Conservation (phyloP, 2,888 invertebrate species). For the Pomacea canaliculata region DNA sequence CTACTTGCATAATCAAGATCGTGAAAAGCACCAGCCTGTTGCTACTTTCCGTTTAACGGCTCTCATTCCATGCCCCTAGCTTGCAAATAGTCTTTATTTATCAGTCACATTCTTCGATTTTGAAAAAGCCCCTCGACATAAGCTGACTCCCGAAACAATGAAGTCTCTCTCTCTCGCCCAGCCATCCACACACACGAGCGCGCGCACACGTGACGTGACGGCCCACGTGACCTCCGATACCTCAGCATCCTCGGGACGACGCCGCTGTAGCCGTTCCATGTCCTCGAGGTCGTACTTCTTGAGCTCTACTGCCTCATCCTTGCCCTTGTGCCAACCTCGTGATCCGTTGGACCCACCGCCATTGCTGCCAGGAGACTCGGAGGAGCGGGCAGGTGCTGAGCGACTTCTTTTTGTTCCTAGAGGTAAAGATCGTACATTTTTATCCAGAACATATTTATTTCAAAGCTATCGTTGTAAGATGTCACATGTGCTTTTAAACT, state of each 20-base stretch:
- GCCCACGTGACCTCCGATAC: constrained; percentile 36
- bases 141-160: too few species aligned
- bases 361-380: constrained; percentile 51
- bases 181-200: background rate
- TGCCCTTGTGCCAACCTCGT: constrained; percentile 56
- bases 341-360: constrained; percentile 50
- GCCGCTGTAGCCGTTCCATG: constrained; percentile 72
- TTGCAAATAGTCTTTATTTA: background rate
- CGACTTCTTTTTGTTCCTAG: constrained; percentile 60
- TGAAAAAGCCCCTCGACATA: too few species aligned
- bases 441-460: too few species aligned
- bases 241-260: constrained; percentile 70
- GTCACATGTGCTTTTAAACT: too few species aligned
- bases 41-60: too few species aligned
- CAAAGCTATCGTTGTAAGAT: too few species aligned
- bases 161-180: background rate
- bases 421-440: background rate
- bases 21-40: too few species aligned
- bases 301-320: constrained; percentile 64
- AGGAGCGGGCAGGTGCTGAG: constrained; percentile 65
- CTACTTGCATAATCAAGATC: too few species aligned
- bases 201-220: too few species aligned
- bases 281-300: constrained; percentile 72
- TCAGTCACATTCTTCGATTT: background rate
- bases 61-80: too few species aligned